A percentile compares a stretch with the other conserved stretches of the same genome.
phyloP scores from a whole-genome alignment of 2,888 invertebrate species.

The Athalia circularis region DNA sequence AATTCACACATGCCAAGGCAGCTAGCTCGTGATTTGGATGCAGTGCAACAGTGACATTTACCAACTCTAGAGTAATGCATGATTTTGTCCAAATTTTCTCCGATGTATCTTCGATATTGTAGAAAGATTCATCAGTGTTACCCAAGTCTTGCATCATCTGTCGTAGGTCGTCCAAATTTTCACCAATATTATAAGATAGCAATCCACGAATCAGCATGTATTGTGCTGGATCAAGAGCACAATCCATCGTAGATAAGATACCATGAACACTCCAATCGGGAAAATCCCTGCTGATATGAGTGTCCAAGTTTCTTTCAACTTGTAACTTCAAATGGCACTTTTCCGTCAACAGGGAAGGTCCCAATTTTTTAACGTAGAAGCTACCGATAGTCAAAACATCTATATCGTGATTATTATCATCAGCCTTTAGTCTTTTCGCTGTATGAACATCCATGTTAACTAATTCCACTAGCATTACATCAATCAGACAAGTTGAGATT shows the following conservation, averaged over 20 bases:
- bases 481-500: slow-evolving; percentile 79
- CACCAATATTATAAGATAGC: slow-evolving; percentile 92
- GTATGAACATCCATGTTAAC: slow-evolving; percentile 87
- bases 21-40: slow-evolving; percentile 77
- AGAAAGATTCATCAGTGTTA: slow-evolving; percentile 54
- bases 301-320: slow-evolving; percentile 88
- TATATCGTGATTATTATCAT: slow-evolving; percentile 54
- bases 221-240: slow-evolving; percentile 87
- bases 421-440: slow-evolving; percentile 74
- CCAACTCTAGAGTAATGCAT: slow-evolving; percentile 88
- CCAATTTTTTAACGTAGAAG: slow-evolving; percentile 76
- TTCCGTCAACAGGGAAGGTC: slow-evolving; percentile 86
- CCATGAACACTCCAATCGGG: slow-evolving; percentile 92
- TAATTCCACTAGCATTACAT: slow-evolving; percentile 84
- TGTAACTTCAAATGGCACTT: slow-evolving; percentile 88
- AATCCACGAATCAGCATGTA: slow-evolving; percentile 92
- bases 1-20: slow-evolving; percentile 90
- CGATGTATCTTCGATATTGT: slow-evolving; percentile 53
- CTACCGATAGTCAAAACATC: slow-evolving; percentile 74
- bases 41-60: slow-evolving; percentile 89
- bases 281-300: slow-evolving; percentile 73
- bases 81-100: slow-evolving; percentile 84
- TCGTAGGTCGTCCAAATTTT: slow-evolving; percentile 83
- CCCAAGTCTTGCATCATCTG: slow-evolving; percentile 62
- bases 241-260: slow-evolving; percentile 88